Percentiles rank a stretch among this genome's conserved stretches.
phyloP scores from a whole-genome alignment of 2,113 vertebrate species.

The Acanthisitta chloris region DNA sequence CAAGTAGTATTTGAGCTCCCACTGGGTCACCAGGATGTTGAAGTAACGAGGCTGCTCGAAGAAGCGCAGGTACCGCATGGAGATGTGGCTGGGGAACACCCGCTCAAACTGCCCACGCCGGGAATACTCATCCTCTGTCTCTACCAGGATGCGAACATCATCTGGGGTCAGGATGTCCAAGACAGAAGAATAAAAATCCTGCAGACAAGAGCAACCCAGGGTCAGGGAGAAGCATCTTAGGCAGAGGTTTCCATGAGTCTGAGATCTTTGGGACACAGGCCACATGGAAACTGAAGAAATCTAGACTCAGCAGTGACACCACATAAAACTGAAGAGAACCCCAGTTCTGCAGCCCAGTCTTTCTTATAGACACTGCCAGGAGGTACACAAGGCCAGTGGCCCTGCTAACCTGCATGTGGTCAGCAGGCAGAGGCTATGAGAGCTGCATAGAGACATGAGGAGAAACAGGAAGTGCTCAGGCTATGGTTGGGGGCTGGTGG shows the following conservation, averaged over 20 bases:
- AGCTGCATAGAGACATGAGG: not conserved
- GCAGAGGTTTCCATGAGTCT: not conserved
- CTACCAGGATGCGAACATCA: slow-evolving; percentile 86
- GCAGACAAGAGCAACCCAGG: not conserved
- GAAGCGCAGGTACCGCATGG: slow-evolving; percentile 90
- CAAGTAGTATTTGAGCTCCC: slow-evolving; percentile 87
- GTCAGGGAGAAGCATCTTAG: not conserved
- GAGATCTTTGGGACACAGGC: not conserved
- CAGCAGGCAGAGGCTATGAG: not conserved
- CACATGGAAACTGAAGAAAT: not conserved
- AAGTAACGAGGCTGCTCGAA: slow-evolving; percentile 91
- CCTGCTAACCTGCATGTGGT: not conserved
- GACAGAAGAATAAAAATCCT: slow-evolving; percentile 85
- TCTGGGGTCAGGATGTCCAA: slow-evolving; percentile 89
- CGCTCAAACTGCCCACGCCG: slow-evolving; percentile 89
- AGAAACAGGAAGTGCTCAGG: not conserved
- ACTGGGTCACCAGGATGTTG: slow-evolving; percentile 90
- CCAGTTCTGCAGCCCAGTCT: not conserved
- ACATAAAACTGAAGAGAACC: not conserved
- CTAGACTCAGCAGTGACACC: not conserved
- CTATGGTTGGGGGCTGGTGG: not conserved
- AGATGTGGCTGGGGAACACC: slow-evolving; percentile 83
- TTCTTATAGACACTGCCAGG: not conserved
- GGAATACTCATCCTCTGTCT: slow-evolving; percentile 88
- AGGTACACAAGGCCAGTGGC: not conserved